Evolutionary conservation across 2,113 vertebrate species (phyloP), one percentile per base, ranked within the genome.

Genomic region (Cichladusa arquata): DNA sequence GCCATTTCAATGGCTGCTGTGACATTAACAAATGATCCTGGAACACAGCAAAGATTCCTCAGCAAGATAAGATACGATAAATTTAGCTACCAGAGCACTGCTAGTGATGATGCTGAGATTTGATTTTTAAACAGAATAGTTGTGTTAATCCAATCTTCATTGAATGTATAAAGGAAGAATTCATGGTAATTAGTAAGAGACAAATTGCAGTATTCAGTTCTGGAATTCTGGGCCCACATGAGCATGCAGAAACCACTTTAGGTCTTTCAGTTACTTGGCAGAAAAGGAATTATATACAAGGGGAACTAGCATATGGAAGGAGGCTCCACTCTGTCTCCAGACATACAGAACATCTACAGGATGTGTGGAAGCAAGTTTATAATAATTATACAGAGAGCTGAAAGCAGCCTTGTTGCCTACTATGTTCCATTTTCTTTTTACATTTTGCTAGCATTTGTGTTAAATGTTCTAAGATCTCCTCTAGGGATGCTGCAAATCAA

Each of bases 41-140:
- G 88, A 95, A 90, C 94, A 88, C 60, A 83, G 88, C 51, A 86
- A 87, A 90, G 93, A 96, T 97, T 94, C 91, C 85, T 94, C 50
- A 78, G 79, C 64, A 81, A 86, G 94, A 97, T 96, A 96, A 95
- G 93, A 93, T 86, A 84, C 1, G 50, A 96, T 89, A 91, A 94
- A 97, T 96, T 94, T 96, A 97, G 82, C 71, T 92, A 56, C 67
- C 77, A 70, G 69, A 90, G 50, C 36, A 16, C 29, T 95, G 71
- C 71, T 71, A 93, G 64, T 74, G 60, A 66, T 0, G 0, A 92
- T 81, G 82, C 60, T 1, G 67, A 90, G 36, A 64, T 93, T 77
- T 88, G 88, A 78, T 94, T 96, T 97, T 94, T 94, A 96, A 97
- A 96, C 95, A 96, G 90, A 94, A 95, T 87, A 95, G 47, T 62